phyloP scores from a whole-genome alignment of 2,797 vertebrate genomes.

The Alca torda region DNA sequence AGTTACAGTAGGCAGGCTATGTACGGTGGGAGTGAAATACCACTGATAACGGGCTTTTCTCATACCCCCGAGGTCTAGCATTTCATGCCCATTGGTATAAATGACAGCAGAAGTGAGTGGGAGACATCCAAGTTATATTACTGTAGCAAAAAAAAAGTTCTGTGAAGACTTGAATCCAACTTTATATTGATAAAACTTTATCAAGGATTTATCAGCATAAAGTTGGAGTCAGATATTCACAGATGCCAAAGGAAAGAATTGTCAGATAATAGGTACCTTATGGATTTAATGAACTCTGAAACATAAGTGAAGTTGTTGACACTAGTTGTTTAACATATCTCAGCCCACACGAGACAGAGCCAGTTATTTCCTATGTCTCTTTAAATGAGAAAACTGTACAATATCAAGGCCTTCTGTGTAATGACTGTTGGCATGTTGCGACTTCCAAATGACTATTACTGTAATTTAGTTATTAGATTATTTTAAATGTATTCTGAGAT shows the following conservation, averaged over 20 bases:
- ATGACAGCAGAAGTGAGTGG: background rate
- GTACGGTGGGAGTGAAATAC: background rate
- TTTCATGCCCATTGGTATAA: background rate
- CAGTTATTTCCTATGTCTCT: background rate
- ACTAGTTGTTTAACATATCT: background rate
- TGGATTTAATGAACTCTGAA: background rate
- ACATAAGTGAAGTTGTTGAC: background rate
- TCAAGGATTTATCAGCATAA: background rate
- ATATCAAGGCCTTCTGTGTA: background rate
- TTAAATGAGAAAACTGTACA: background rate
- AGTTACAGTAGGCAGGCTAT: background rate
- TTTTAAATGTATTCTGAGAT: conserved; percentile 13
- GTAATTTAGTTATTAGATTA: conserved; percentile 25
- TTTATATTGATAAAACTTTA: background rate
- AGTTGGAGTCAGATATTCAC: background rate
- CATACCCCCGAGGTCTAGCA: background rate
- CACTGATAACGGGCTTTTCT: background rate
- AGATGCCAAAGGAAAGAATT: background rate
- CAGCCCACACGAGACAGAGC: background rate
- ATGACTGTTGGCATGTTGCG: conserved; percentile 1
- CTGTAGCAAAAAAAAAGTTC: background rate
- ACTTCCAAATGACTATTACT: background rate
- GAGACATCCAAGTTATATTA: background rate
- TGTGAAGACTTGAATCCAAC: background rate
- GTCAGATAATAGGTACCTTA: background rate